A percentile compares a stretch with the other conserved stretches of the same genome.
Evolutionary conservation across 2,888 invertebrate species (phyloP).

Genomic region (Aspidiotus destructor): DNA sequence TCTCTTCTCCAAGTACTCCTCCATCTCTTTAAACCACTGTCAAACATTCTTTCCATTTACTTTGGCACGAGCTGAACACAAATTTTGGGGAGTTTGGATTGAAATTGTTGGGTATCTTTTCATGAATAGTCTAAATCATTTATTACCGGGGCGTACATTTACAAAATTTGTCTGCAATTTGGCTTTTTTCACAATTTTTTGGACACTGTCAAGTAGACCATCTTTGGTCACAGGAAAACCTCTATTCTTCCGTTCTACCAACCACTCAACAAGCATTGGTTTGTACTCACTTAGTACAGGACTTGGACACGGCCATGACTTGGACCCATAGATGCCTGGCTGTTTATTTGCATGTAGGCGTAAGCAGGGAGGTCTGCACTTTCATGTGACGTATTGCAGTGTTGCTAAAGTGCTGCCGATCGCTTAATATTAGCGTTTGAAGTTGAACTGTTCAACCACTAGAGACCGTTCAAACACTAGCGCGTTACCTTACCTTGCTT

Average conservation of each 20-base stretch:
- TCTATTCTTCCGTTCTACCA: background rate
- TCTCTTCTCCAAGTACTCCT: background rate
- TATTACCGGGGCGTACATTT: conserved; percentile 14
- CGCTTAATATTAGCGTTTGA: background rate
- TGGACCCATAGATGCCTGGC: too few relatives aligned
- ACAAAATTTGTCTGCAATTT: background rate
- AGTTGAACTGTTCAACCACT: background rate
- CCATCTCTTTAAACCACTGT: conserved; percentile 7
- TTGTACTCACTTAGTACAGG: background rate
- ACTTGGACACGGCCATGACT: too few relatives aligned
- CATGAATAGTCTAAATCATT: conserved; percentile 11
- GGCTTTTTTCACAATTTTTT: background rate
- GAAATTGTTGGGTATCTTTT: conserved; percentile 8
- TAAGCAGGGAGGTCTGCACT: background rate
- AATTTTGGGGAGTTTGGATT: background rate
- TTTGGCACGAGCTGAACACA: background rate
- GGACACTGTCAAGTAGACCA: background rate
- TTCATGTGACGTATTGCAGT: background rate
- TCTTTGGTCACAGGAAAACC: conserved; percentile 9
- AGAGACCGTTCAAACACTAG: too few relatives aligned
- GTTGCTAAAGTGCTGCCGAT: background rate
- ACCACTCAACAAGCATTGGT: background rate
- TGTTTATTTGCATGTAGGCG: too few relatives aligned
- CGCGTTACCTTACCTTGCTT: too few relatives aligned
- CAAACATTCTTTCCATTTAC: background rate